Conservation (phyloP, 2,888 invertebrate species). For the Hipparchia sbordonii region DNA sequence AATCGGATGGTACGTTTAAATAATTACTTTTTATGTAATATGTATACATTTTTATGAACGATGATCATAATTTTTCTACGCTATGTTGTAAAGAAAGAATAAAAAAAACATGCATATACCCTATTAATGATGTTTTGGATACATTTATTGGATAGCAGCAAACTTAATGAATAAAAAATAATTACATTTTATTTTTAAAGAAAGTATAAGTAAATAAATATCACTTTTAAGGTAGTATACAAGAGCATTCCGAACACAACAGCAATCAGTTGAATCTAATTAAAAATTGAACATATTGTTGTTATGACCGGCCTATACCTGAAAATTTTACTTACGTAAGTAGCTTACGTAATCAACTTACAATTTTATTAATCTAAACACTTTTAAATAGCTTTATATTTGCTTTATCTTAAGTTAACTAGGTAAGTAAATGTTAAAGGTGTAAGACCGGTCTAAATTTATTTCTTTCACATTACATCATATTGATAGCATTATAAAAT, state of each 20-base stretch:
- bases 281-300: slow-evolving; percentile 13
- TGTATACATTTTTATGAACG: too few species aligned
- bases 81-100: too few species aligned
- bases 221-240: background rate
- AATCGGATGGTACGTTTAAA: too few species aligned
- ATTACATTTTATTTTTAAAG: background rate
- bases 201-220: background rate
- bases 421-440: too few species aligned
- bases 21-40: too few species aligned
- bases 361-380: too few species aligned
- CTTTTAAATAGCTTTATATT: too few species aligned
- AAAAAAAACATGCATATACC: too few species aligned
- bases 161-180: background rate
- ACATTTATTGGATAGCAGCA: slow-evolving; percentile 1
- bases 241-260: slow-evolving; percentile 17
- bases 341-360: too few species aligned
- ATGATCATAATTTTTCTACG: too few species aligned
- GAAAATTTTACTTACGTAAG: too few species aligned
- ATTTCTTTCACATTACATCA: slow-evolving; percentile 1
- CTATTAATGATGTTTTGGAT: background rate
- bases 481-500: slow-evolving; percentile 16
- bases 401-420: too few species aligned
- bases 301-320: background rate
- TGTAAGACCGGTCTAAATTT: background rate
- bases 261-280: background rate